phyloP scores from a whole-genome alignment of 2,888 invertebrate genomes.

The Itoplectis maculator region DNA sequence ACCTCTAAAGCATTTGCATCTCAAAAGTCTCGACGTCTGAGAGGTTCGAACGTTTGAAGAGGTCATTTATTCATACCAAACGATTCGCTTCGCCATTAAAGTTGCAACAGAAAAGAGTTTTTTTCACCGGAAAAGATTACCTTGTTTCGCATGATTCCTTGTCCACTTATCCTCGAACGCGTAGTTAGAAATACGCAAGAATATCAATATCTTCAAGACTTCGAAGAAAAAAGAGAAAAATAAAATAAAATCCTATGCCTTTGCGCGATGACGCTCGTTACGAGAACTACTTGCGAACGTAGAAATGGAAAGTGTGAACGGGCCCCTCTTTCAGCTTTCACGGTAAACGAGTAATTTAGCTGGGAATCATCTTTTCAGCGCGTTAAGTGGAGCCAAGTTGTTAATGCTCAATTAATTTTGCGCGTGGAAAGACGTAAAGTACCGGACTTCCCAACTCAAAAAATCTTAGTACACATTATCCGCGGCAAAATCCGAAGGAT shows the following conservation, averaged over 20 bases:
- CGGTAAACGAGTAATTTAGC: neutral
- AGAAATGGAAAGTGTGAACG: neutral
- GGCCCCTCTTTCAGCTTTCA: neutral
- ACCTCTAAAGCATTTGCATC: neutral
- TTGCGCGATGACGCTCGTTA: slow-evolving; percentile 10
- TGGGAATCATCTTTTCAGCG: neutral
- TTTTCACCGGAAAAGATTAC: neutral
- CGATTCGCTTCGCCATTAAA: neutral
- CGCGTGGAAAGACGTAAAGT: too few relatives aligned
- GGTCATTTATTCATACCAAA: slow-evolving; percentile 3
- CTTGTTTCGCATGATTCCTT: too few relatives aligned
- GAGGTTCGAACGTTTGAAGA: neutral
- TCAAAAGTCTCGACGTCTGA: neutral
- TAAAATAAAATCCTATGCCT: neutral
- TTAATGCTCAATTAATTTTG: slow-evolving; percentile 4
- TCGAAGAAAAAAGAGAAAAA: neutral
- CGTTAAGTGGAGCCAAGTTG: slow-evolving; percentile 5
- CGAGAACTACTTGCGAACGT: slow-evolving; percentile 9
- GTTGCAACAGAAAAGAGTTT: neutral
- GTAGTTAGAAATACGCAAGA: neutral
- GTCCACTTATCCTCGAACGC: too few relatives aligned
- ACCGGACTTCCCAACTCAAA: neutral
- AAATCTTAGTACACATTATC: too few relatives aligned
- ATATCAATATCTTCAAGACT: slow-evolving; percentile 4
- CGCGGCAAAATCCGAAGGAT: neutral